Evolutionary conservation across 2,797 vertebrate genomes (phyloP).

Genomic region (Sciurus vulgaris): DNA sequence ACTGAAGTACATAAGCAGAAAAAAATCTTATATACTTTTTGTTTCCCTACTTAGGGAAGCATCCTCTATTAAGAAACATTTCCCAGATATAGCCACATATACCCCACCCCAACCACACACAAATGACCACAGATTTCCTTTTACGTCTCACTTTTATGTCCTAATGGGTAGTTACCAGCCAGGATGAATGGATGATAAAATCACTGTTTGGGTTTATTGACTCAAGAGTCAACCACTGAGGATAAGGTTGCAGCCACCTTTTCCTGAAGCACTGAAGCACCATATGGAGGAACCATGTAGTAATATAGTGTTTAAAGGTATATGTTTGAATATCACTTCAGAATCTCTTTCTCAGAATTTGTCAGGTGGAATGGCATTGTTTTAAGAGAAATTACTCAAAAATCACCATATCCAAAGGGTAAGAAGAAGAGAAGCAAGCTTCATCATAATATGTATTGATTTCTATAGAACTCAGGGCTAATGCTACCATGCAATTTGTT

Average conservation of each 20-base stretch:
- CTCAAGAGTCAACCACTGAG: background rate
- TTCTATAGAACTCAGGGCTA: conserved; percentile 23
- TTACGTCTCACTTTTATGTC: background rate
- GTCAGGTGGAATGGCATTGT: background rate
- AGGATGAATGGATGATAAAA: background rate
- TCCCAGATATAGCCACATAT: background rate
- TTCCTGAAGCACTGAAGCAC: background rate
- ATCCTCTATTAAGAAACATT: conserved; percentile 50
- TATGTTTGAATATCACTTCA: conserved; percentile 46
- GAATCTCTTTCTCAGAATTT: conserved; percentile 55
- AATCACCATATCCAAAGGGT: conserved; percentile 17
- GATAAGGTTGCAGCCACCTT: background rate
- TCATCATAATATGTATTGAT: conserved; percentile 35
- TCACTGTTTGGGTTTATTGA: background rate
- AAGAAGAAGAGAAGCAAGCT: background rate
- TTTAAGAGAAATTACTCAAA: conserved; percentile 50
- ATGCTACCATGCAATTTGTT: conserved; percentile 5
- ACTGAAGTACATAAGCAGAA: conserved; percentile 48
- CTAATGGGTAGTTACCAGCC: background rate
- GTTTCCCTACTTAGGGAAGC: background rate
- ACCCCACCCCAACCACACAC: background rate
- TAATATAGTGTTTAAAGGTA: background rate
- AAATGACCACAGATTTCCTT: conserved; percentile 2
- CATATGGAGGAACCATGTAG: background rate
- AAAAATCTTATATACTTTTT: background rate